Evolutionary conservation across 2,888 invertebrate genomes (phyloP), one percentile per base, ranked within the genome.

Genomic region (Blera fallax): DNA sequence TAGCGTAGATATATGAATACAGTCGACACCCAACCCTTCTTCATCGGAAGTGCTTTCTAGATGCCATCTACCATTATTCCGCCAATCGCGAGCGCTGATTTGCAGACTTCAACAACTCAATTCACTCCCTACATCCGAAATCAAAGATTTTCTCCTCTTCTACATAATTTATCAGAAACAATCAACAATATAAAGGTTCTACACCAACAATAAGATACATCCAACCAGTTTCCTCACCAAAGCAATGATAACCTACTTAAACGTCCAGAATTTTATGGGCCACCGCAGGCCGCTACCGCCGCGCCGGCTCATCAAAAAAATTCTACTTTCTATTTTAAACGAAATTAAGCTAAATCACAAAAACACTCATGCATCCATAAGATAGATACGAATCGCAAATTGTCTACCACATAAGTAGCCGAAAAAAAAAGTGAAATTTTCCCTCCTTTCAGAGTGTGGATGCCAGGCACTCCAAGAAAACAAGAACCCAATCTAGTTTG

Each of bases 401-500:
- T 83, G 65, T 40, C 60, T 65, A 8, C 76, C 58, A n/a, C n/a
- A 43, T 34, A 72, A 72, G 77, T 45, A 67, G 37, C 72, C 56
- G 29, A 50, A 79, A 58, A 62, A 58, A 62, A 83, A 83, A 83
- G 83, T 83, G 83, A 83, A 83, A 83, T 79, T 62, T 54, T 54
- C 21, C 60, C 65, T 34, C 40, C 34, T 3, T 10, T 18, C 21
- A 40, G n/a, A 14, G 54, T 11, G n/a, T 32, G 16, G 32, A 27
- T 65, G 60, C 16, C 29, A 56, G 60, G 24, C 29, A 56, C 48
- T 56, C 27, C 4, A 7, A 37, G 37, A 24, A 16, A 34, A 52
- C 45, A 50, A 81, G 54, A 69, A 73, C 48, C 18, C 40, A 74
- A 50, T 79, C 56, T 79, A 50, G 74, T 54, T 74, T 78, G 60